Conservation (phyloP, 2,888 invertebrate species). For the Furcula furcula region DNA sequence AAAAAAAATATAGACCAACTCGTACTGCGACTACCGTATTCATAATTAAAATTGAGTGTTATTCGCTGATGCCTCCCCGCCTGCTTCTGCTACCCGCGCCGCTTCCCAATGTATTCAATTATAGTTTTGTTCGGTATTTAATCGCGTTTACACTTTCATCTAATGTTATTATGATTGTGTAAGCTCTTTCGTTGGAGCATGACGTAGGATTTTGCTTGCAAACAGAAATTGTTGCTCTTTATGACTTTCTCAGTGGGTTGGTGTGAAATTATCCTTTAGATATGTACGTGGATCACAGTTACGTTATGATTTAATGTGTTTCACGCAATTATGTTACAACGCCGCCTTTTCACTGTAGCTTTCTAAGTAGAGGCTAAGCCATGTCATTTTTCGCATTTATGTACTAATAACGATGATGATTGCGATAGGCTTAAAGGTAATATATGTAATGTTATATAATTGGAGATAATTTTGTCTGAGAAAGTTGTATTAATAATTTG, state of each 20-base stretch:
- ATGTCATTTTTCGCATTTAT: too few species aligned
- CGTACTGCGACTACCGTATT: too few species aligned
- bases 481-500: too few species aligned
- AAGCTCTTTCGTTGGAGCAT: constrained; percentile 8
- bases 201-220: constrained; percentile 5
- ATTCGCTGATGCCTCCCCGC: too few species aligned
- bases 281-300: constrained; percentile 11
- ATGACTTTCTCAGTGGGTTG: constrained; percentile 10
- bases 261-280: constrained; percentile 8
- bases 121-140: constrained; percentile 6
- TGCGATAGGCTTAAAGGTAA: too few species aligned
- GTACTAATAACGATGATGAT: too few species aligned
- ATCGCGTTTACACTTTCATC: constrained; percentile 19
- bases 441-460: too few species aligned
- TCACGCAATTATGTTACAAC: constrained; percentile 10
- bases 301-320: constrained; percentile 8
- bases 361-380: constrained; percentile 6
- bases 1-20: too few species aligned
- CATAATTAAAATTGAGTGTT: too few species aligned
- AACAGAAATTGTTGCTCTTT: constrained; percentile 3
- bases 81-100: too few species aligned
- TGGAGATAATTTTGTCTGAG: too few species aligned
- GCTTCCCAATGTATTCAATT: too few species aligned
- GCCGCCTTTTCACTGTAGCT: constrained; percentile 7
- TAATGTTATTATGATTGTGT: constrained; percentile 7